Evolutionary conservation across 2,888 invertebrate genomes (phyloP), one percentile per base, ranked within the genome.

Genomic region (Rhodophaea formosa): DNA sequence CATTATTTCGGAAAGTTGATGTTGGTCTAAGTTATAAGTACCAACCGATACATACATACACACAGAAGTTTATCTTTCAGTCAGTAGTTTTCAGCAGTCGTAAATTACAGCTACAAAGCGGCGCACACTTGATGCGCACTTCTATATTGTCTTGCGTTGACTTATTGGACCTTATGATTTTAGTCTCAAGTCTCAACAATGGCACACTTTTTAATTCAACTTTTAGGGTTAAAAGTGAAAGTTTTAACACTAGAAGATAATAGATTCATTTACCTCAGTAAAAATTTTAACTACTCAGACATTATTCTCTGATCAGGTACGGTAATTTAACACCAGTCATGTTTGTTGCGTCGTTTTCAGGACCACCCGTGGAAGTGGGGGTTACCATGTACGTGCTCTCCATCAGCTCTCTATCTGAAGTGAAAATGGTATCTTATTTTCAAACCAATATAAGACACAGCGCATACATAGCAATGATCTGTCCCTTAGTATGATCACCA

Each of bases 301-400:
- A 49, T 23, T 32, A 17, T 23, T 5, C 5, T 23, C 43, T 35
- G 3, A 39, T 12, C 35, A 23, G 23, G 23, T 3, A 35, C 10
- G 49, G 42, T 44, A 55, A 42, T 57, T 62, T 68, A 64, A 66
- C 65, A 65, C 69, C 65, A 72, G 69, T 70, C 63, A 74, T 74
- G 72, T 74, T 82, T 83, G 72, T 84, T 87, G 71, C 88, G 77
- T 88, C 84, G 76, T 86, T 94, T 94, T 92, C 93, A 95, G 95
- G 94, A 92, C 94, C 94, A 86, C 95, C 96, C 77, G 96, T 96
- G 86, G 95, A 95, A 90, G 95, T 96, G 84, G 95, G 95, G 84
- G 95, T 96, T 87, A 95, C 96, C 89, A 95, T 96, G 94, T 95
- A 95, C 93, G 95, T 96, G 91, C 94, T 95, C 89, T 95, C 95